A percentile compares a stretch with the other conserved stretches of the same genome.
Conservation (phyloP, 1,140 invertebrate species). For the Pachypeltis micranthus region DNA sequence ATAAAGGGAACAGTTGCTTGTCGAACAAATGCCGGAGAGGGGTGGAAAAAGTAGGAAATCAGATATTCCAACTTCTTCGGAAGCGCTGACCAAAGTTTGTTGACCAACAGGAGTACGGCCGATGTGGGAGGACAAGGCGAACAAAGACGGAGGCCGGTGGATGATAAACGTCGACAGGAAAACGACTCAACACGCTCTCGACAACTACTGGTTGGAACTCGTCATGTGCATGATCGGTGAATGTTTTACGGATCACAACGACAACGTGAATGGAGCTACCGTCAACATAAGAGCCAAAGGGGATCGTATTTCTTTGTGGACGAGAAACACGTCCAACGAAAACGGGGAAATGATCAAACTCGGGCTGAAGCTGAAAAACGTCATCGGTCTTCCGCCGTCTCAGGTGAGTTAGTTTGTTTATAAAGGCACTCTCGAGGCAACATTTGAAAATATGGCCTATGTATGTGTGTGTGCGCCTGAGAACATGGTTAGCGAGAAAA, state of each 20-base stretch:
- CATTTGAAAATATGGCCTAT: too few relatives aligned
- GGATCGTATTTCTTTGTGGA: slow-evolving; percentile 92
- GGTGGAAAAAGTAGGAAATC: too few relatives aligned
- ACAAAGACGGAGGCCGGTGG: slow-evolving; percentile 87
- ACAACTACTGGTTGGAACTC: slow-evolving; percentile 91
- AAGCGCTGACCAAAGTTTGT: background rate
- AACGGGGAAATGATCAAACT: slow-evolving; percentile 13
- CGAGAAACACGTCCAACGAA: slow-evolving; percentile 32
- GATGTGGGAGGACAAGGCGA: slow-evolving; percentile 93
- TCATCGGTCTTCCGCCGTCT: background rate
- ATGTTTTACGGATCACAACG: slow-evolving; percentile 78
- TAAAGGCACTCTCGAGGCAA: too few relatives aligned
- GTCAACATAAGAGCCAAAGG: slow-evolving; percentile 81
- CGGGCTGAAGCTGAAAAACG: background rate
- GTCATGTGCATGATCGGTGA: slow-evolving; percentile 91
- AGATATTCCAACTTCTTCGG: too few relatives aligned
- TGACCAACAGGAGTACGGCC: slow-evolving; percentile 53
- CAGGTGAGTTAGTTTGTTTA: too few relatives aligned
- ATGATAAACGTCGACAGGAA: slow-evolving; percentile 77
- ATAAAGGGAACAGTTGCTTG: too few relatives aligned
- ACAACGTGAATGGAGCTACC: slow-evolving; percentile 88
- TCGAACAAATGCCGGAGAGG: too few relatives aligned
- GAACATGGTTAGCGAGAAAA: too few relatives aligned
- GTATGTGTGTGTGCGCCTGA: too few relatives aligned
- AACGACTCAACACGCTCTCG: slow-evolving; percentile 61